Evolutionary conservation across 2,113 vertebrate genomes (phyloP), one percentile per base, ranked within the genome.

Genomic region (Myotis lucifugus): DNA sequence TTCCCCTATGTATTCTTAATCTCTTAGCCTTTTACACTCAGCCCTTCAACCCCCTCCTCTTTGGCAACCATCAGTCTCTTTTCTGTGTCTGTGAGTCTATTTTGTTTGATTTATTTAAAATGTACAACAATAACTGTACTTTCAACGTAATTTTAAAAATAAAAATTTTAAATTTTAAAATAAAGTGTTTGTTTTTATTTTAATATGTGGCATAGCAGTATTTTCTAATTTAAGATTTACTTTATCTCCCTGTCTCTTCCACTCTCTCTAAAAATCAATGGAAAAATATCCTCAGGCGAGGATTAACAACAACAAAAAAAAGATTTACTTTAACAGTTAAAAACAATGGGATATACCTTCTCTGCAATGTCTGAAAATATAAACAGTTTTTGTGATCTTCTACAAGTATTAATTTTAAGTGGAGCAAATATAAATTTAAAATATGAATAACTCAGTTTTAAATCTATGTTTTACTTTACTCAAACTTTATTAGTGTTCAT

Each of bases 191-290:
- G 14, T 74, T 72, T 23, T 97, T 73, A 94, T 95, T 98, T 97
- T 97, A 97, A 97, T 98, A 97, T 97, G 96, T 96, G 97, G 91
- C 96, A 98, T 97, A 97, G 85, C 97, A 97, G 95, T 98, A 96
- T 98, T 97, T 98, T 96, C 96, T 97, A 96, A 94, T 96, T 97
- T 97, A 97, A 97, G 93, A 97, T 94, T 97, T 85, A 69, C 15
- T 83, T 90, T 82, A 92, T 42, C 40, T 42, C 40, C 40, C 40
- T 42, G 40, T 42, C 40, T 42, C 40, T 6, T 42, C 40, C 40
- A 42, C 40, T 42, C 40, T 42, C 40, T 42, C 40, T 42, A 42
- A 42, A 6, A 42, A 42, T 42, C 40, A 42, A 42, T 6, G 40
- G 40, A 42, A 42, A 42, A 42, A 42, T 42, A 42, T 42, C 40